A percentile compares a stretch with the other conserved stretches of the same genome.
Evolutionary conservation across 1,140 invertebrate species (phyloP).

Genomic region (Drosophila orena): DNA sequence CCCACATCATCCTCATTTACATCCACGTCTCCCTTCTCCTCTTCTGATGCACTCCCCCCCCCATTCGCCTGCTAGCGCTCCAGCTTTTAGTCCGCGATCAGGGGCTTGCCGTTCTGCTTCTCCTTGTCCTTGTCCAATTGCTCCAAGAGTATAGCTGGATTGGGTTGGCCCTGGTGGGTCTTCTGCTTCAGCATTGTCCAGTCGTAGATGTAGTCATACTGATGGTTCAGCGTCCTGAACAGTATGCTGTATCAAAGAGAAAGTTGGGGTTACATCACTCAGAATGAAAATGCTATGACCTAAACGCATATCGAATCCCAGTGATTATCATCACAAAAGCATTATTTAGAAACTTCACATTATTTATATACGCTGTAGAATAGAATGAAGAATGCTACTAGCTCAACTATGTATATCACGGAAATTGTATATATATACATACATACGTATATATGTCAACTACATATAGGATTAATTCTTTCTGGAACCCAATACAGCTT

Average conservation of each 20-base stretch:
- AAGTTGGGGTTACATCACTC: slow-evolving; percentile 5
- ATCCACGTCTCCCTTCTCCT: neutral
- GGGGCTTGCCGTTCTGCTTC: slow-evolving; percentile 77
- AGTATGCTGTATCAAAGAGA: slow-evolving; percentile 90
- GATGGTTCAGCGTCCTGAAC: slow-evolving; percentile 99
- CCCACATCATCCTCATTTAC: neutral
- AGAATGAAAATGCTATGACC: neutral
- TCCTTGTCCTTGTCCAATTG: slow-evolving; percentile 84
- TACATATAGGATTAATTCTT: no score
- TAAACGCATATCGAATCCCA: neutral
- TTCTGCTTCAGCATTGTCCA: slow-evolving; percentile 99
- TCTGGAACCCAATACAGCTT: no score
- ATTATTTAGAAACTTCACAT: no score
- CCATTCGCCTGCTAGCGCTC: neutral
- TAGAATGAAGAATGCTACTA: no score
- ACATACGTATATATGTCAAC: no score
- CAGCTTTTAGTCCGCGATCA: slow-evolving; percentile 70
- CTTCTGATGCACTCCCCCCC: slow-evolving; percentile 4
- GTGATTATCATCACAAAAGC: neutral
- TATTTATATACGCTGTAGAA: no score
- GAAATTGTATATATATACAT: no score
- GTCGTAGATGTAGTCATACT: slow-evolving; percentile 99
- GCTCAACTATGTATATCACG: no score
- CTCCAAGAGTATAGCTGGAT: slow-evolving; percentile 78
- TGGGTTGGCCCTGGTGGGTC: slow-evolving; percentile 79